phyloP scores from a whole-genome alignment of 2,113 vertebrate genomes.

The Bujurquina vittata region DNA sequence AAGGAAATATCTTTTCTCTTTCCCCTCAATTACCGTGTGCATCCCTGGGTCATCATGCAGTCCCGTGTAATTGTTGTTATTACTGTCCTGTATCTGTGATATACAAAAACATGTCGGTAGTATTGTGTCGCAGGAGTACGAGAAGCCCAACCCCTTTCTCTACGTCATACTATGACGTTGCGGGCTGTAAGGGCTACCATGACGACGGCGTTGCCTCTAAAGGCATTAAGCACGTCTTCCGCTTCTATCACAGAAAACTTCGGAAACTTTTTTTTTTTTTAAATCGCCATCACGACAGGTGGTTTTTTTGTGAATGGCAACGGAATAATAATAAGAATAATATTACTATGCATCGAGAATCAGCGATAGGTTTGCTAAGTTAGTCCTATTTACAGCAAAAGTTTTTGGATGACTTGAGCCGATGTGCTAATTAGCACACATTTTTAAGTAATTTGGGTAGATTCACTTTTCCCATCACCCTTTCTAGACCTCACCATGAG shows the following conservation, averaged over 20 bases:
- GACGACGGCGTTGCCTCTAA: constrained; percentile 54
- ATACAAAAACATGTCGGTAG: too few relatives aligned
- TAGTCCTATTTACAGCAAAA: neutral
- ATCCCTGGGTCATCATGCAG: neutral
- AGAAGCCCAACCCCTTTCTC: neutral
- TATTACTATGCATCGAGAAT: too few relatives aligned
- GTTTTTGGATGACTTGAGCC: neutral
- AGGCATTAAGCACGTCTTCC: constrained; percentile 13
- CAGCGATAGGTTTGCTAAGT: neutral
- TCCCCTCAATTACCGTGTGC: neutral
- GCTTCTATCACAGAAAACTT: neutral
- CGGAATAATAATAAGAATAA: neutral
- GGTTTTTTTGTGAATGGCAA: neutral
- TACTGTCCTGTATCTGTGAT: too few relatives aligned
- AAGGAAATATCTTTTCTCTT: neutral
- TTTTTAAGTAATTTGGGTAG: neutral
- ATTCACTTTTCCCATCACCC: neutral
- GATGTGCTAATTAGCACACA: neutral
- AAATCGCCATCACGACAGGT: neutral
- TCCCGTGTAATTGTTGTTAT: neutral
- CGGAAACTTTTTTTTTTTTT: too few relatives aligned
- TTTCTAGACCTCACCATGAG: constrained; percentile 1
- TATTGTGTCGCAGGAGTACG: neutral
- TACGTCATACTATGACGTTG: constrained; percentile 53
- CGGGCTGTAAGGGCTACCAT: constrained; percentile 48